A percentile compares a stretch with the other conserved stretches of the same genome.
phyloP scores from a whole-genome alignment of 2,888 invertebrate genomes.

The Hoplodrina blanda region DNA sequence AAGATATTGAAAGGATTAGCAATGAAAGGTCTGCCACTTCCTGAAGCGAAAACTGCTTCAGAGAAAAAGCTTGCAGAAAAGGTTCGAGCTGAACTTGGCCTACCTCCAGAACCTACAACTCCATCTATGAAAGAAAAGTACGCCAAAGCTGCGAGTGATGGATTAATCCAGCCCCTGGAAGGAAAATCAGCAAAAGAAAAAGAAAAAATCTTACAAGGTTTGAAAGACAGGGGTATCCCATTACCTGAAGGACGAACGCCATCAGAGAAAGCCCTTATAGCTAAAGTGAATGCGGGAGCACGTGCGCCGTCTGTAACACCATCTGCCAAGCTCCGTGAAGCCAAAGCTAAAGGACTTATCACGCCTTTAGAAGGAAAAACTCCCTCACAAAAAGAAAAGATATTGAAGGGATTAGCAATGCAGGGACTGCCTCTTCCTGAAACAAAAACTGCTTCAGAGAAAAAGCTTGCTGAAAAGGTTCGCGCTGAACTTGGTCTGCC shows the following conservation, averaged over 20 bases:
- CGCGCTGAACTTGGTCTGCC: conserved; percentile 65
- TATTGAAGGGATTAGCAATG: conserved; percentile 54
- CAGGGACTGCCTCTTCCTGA: conserved; percentile 62
- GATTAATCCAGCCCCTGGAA: too few species aligned
- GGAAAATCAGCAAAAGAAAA: too few species aligned
- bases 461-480: conserved; percentile 64
- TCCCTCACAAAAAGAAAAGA: conserved; percentile 63
- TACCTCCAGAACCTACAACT: too few species aligned
- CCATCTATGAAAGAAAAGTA: too few species aligned
- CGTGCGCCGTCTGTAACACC: conserved; percentile 50
- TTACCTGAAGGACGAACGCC: conserved; percentile 29
- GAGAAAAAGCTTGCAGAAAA: too few species aligned
- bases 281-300: conserved; percentile 22
- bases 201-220: too few species aligned
- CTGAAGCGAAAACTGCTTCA: too few species aligned
- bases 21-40: too few species aligned
- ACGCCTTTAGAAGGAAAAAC: conserved; percentile 64
- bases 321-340: conserved; percentile 45
- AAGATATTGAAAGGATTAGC: too few species aligned
- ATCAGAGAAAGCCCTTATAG: conserved; percentile 24
- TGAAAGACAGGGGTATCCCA: too few species aligned
- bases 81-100: too few species aligned
- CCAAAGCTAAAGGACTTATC: conserved; percentile 48
- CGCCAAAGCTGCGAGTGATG: too few species aligned
- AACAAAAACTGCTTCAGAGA: conserved; percentile 65